Base-by-base conservation (phyloP, 2,888 invertebrate genomes). In the Acanthoscelides obtectus region DNA sequence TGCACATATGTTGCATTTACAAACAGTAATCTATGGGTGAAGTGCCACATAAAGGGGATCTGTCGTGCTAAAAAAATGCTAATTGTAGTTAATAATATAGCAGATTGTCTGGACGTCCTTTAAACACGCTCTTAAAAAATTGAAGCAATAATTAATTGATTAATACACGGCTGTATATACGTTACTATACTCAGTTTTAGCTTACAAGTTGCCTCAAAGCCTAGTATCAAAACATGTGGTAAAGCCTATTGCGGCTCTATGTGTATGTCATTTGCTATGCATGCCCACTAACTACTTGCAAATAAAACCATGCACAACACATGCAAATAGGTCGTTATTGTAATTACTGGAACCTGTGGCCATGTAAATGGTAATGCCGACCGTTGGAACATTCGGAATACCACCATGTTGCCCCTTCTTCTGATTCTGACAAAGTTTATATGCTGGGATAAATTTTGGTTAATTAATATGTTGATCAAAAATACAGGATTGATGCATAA, bases 311-410 rank as follows among this genome's bases (percentile, higher is more conserved):
- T 76, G 45, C 17, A 12, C 66, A 21, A 66, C 66, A 77, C 71
- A 74, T 79, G 79, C 79, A 80, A 80, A 80, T 80, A 20, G 75
- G 74, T 70, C 77, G 76, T 78, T 80, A 80, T 78, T 79, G 79
- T 78, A 78, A 79, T 79, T 75, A 79, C 78, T 73, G 75, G 75
- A 79, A 78, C 77, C 77, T 79, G 78, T 74, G 79, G 77, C 77
- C 79, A 78, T 81, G 80, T 81, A 80, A 80, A 81, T 81, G 81
- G 78, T 80, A 81, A 81, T 80, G 45, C 71, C 71, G 68, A 64
- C 70, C 70, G 71, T 67, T 68, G 69, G 68, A 45, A 17, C 17
- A 12, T 45, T 45, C 17, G 45, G 45, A 12, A 6, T 12, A 45
- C 45, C 45, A 17, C 45, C 17, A 12, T 12, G 45, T 12, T 45